phyloP scores from a whole-genome alignment of 2,888 invertebrate species.

The Cataglyphis livida region DNA sequence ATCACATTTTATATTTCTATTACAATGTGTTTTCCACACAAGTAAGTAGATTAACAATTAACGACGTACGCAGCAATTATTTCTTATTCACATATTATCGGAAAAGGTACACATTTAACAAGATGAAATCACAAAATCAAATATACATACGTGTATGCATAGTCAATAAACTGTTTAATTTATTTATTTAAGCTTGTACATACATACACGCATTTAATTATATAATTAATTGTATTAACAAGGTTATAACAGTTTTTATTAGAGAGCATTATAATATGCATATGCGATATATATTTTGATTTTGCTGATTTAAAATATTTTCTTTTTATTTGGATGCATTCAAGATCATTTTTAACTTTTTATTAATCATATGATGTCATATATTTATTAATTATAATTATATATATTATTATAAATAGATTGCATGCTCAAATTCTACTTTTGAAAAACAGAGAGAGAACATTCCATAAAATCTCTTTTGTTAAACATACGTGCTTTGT shows the following conservation, averaged over 20 bases:
- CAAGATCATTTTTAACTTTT: not conserved
- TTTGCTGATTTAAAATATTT: not conserved
- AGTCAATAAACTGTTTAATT: not conserved
- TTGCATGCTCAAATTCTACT: not conserved
- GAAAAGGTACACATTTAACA: not conserved
- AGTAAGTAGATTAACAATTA: not conserved
- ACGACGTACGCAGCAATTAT: not conserved
- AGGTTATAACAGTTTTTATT: not conserved
- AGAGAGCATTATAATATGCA: not conserved
- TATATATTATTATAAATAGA: not conserved
- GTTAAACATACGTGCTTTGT: conserved; percentile 89
- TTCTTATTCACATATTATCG: not conserved
- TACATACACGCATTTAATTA: not conserved
- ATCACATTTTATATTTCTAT: not conserved
- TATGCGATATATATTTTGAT: not conserved
- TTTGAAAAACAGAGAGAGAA: not conserved
- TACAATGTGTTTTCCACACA: not conserved
- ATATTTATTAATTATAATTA: conserved; percentile 1
- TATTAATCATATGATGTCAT: not conserved
- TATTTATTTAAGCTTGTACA: not conserved
- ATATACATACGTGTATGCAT: not conserved
- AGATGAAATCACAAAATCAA: not conserved
- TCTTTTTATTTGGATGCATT: not conserved
- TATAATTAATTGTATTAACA: not conserved
- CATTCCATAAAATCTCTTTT: conserved; percentile 15